Base-by-base conservation (phyloP, 2,113 vertebrate species). In the Callipepla squamata region DNA sequence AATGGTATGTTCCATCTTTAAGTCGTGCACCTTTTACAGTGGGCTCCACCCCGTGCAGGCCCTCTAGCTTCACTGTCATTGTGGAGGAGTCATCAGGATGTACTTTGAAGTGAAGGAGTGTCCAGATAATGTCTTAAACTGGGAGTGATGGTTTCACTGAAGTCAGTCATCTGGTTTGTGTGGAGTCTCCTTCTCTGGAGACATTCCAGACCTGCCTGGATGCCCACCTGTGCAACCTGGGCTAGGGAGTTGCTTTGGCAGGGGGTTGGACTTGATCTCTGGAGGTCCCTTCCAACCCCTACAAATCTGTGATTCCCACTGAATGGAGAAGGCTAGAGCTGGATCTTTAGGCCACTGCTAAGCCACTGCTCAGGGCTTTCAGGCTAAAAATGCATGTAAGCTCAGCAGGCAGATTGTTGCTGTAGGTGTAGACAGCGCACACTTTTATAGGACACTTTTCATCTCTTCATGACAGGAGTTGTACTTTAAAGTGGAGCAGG, bases 1-100 rank as follows among this genome's bases (percentile, higher is more conserved):
- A 65, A 38, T n/a, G 40, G 17, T 28, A 6, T 17, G 4, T 63
- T 70, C 50, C 20, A 10, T 32, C 57, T 77, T 55, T 45, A 58
- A 20, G 62, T 10, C 23, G 0, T 0, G 1, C 34, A 11, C 78
- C 67, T 32, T 50, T 42, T 38, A 6, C 4, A 5, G 0, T 13
- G 23, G 13, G 1, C 81, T 59, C 38, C 38, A 7, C 32, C 21
- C n/a, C 58, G 3, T 18, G 70, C 62, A 59, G 14, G 16, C 34
- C 20, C 38, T 11, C 0, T 30, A 73, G 51, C 73, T 62, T 76
- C 4, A 17, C n/a, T 50, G 30, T 10, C 22, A 8, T 3, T 44
- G 48, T 23, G 20, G 67, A 47, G 44, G 7, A 57, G 45, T 45
- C 81, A 25, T 2, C 69, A 44, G 58, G 25, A 3, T 22, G 2